Percentiles rank a stretch among this genome's conserved stretches.
Evolutionary conservation across 2,888 invertebrate genomes (phyloP).

Genomic region (Apodemia hepburni): DNA sequence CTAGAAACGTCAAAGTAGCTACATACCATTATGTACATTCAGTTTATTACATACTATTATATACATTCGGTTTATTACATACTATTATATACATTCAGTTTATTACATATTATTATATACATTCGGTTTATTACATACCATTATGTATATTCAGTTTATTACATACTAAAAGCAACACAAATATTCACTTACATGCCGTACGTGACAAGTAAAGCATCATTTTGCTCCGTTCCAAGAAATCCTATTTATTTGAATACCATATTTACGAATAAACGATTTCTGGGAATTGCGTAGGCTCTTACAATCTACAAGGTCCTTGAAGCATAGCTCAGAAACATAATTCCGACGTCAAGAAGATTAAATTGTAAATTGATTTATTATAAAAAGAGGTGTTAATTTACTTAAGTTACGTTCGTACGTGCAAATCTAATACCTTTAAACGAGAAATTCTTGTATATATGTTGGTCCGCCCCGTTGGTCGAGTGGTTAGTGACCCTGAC

Average conservation of each 20-base stretch:
- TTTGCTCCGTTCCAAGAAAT: neutral
- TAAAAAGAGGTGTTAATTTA: neutral
- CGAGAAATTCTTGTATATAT: too few relatives aligned
- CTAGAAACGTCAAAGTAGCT: neutral
- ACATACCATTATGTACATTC: neutral
- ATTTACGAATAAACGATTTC: slow-evolving; percentile 11
- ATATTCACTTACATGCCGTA: neutral
- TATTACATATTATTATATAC: too few relatives aligned
- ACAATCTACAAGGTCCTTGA: neutral
- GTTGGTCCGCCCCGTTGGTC: too few relatives aligned
- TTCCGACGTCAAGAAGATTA: neutral
- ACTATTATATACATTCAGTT: too few relatives aligned
- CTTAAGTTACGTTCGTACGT: too few relatives aligned
- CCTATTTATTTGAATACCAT: neutral
- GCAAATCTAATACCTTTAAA: too few relatives aligned
- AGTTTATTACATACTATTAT: neutral
- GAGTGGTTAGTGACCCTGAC: too few relatives aligned
- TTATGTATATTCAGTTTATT: neutral
- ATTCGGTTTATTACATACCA: too few relatives aligned
- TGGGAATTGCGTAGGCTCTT: neutral
- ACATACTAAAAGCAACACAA: neutral
- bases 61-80: too few relatives aligned
- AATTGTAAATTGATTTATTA: slow-evolving; percentile 2
- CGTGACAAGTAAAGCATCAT: neutral
- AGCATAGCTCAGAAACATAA: neutral